These are phyloP conservation scores for Caretta caretta DNA, from an alignment of 2,113 vertebrate genomes.

Conservation along the genomic window DNA sequence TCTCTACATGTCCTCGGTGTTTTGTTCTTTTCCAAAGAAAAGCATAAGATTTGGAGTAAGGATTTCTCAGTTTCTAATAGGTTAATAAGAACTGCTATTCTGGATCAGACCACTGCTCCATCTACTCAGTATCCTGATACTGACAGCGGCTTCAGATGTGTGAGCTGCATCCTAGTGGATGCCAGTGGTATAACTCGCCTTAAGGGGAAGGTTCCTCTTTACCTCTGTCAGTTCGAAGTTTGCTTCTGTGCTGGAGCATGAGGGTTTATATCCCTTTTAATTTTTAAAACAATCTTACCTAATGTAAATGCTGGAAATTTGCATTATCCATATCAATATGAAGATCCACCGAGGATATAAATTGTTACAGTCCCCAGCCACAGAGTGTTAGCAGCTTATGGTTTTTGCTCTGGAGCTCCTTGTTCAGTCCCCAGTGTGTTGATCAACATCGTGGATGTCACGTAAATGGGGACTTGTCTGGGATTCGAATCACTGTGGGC, in stretches of 20 bases:
- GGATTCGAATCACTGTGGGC: no score
- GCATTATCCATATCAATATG: not conserved
- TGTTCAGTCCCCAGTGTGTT: no score
- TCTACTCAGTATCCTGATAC: rapidly evolving
- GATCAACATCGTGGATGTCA: no score
- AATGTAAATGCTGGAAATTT: not conserved
- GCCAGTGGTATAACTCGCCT: not conserved
- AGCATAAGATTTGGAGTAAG: not conserved
- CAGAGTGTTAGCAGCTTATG: no score
- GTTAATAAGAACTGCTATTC: not conserved
- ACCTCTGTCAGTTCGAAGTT: not conserved
- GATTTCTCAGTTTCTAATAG: rapidly evolving
- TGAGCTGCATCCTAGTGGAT: not conserved
- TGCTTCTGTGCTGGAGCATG: not conserved
- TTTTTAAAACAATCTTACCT: not conserved
- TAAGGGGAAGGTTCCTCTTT: not conserved
- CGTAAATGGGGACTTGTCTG: no score
- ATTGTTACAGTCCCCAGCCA: no score
- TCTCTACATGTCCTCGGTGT: not conserved
- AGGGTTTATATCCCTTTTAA: not conserved
- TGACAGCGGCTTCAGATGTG: rapidly evolving
- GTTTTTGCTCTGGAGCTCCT: no score
- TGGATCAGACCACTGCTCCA: not conserved
- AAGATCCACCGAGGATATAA: no score
- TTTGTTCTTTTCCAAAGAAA: not conserved